Evolutionary conservation across 2,113 vertebrate species (phyloP).

Genomic region (Pachycephala philippinensis): DNA sequence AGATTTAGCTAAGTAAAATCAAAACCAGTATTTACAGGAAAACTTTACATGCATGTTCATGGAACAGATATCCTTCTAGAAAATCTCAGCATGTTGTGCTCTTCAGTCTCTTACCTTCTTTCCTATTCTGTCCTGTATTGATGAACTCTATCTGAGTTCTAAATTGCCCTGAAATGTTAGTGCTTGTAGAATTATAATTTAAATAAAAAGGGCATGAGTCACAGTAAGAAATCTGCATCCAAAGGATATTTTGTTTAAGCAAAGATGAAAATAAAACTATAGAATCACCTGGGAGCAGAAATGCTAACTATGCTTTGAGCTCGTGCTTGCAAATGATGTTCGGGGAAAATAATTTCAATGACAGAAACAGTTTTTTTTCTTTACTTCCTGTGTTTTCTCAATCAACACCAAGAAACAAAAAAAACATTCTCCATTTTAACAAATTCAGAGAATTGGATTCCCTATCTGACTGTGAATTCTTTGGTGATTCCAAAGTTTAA

Average conservation of each 20-base stretch:
- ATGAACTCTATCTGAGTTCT: background rate
- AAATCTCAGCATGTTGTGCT: background rate
- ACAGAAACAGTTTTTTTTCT: background rate
- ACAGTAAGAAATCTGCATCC: background rate
- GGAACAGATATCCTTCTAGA: background rate
- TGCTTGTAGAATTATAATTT: background rate
- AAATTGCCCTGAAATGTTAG: background rate
- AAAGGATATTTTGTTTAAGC: background rate
- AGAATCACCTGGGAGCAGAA: background rate
- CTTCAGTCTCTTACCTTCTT: background rate
- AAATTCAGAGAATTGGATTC: background rate
- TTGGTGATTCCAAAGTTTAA: background rate
- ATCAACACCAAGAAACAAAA: rapidly evolving
- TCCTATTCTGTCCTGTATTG: background rate
- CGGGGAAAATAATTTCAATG: background rate
- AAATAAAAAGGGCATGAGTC: background rate
- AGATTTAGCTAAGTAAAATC: background rate
- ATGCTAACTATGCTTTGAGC: background rate
- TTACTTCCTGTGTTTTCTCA: background rate
- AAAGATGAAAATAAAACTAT: background rate
- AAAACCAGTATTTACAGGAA: background rate
- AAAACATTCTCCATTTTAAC: background rate
- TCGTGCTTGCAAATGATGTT: background rate
- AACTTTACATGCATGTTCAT: background rate
- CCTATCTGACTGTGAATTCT: background rate